A percentile compares a stretch with the other conserved stretches of the same genome.
Conservation (phyloP, 2,797 vertebrate species). For the Chrysocyon brachyurus region DNA sequence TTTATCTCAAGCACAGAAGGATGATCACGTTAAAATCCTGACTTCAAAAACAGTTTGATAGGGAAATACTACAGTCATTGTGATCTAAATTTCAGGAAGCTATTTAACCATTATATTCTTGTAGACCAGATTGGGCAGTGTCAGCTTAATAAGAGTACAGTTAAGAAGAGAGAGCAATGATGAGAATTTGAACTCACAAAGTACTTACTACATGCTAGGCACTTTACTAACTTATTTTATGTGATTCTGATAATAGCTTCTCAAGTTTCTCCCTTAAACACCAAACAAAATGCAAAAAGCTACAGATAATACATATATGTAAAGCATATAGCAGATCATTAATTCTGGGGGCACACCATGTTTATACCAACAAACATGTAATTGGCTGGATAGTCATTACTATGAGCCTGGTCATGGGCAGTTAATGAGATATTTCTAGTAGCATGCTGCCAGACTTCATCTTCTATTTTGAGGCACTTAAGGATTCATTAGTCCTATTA, state of each 20-base stretch:
- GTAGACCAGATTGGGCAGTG: neutral
- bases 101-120: neutral
- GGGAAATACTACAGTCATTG: neutral
- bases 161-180: neutral
- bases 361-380: neutral
- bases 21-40: neutral
- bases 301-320: neutral
- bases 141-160: neutral
- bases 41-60: neutral
- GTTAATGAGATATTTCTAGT: neutral
- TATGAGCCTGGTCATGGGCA: neutral
- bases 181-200: neutral
- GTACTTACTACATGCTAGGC: neutral
- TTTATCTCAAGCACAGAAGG: neutral
- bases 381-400: neutral
- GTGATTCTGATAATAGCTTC: neutral
- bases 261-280: neutral
- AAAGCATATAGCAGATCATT: neutral
- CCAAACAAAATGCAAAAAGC: neutral
- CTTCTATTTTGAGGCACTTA: neutral
- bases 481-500: neutral
- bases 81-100: neutral
- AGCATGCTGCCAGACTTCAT: neutral
- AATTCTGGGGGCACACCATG: neutral
- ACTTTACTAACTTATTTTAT: neutral